Conservation (phyloP, 2,888 invertebrate genomes). For the Melolontha melolontha region DNA sequence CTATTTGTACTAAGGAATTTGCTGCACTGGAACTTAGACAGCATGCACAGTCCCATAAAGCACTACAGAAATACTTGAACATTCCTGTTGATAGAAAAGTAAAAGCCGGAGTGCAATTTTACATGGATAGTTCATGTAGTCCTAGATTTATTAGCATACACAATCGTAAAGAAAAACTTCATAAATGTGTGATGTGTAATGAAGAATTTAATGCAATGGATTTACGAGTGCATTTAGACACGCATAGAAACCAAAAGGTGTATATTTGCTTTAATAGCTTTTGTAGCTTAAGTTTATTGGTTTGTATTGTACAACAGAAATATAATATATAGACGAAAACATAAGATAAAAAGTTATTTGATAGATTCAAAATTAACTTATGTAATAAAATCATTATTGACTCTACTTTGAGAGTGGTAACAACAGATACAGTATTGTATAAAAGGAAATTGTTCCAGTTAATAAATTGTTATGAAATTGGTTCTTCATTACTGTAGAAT, state of each 20-base stretch:
- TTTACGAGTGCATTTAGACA: constrained; percentile 53
- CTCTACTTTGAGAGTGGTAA: too few relatives aligned
- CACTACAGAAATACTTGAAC: constrained; percentile 55
- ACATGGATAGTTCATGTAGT: constrained; percentile 35
- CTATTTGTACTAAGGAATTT: constrained; percentile 56
- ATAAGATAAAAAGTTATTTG: too few relatives aligned
- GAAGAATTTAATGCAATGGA: constrained; percentile 50
- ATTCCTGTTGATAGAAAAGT: constrained; percentile 51
- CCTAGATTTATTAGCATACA: constrained; percentile 46
- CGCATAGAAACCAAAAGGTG: constrained; percentile 52
- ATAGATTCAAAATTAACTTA: too few relatives aligned
- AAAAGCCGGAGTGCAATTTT: constrained; percentile 46
- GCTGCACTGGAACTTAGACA: constrained; percentile 52
- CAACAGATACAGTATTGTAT: too few relatives aligned
- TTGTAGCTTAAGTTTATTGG: too few relatives aligned
- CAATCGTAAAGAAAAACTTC: constrained; percentile 50
- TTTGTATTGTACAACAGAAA: too few relatives aligned
- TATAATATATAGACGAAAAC: too few relatives aligned
- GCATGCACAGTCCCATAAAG: constrained; percentile 56
- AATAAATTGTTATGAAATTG: too few relatives aligned
- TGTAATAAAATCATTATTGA: too few relatives aligned
- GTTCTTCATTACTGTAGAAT: too few relatives aligned
- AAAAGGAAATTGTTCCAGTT: too few relatives aligned
- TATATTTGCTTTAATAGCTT: neutral
- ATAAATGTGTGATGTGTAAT: constrained; percentile 56